Evolutionary conservation across 1,140 invertebrate genomes (phyloP), one percentile per base, ranked within the genome.

Genomic region (Trichogramma pretiosum): DNA sequence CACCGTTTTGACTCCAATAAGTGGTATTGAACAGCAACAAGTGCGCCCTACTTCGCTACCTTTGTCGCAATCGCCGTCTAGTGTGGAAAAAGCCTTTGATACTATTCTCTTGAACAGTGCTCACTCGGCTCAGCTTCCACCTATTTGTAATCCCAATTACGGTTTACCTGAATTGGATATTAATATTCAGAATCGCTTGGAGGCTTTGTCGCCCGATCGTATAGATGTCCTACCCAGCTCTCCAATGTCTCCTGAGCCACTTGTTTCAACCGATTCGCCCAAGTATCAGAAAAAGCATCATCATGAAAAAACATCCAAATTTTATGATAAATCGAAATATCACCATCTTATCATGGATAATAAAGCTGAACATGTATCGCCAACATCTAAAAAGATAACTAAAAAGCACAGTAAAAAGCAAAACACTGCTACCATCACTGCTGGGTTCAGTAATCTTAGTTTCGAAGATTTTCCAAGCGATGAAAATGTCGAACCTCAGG

Each of bases 401-500:
- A 52, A 56, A 0, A 68, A 67, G 14, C 43, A 48, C 0, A 71
- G 68, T 22, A 69, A 67, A 35, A 55, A 46, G 22, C 37, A 43
- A 14, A 44, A 35, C 1, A 44, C 45, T 17, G 43, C 54, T 0
- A 52, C 51, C 0, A 54, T 55, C 2, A 58, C 60, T 30, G 73
- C 72, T 3, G 83, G 83, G 3, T 84, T 87, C 52, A 83, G 79
- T 53, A 87, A 87, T 56, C 82, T 86, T 81, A 86, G 83, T 56
- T 87, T 87, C 54, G 84, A 86, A 62, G 84, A 87, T 63, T 83
- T 84, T 56, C 79, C 81, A 2, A 81, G 80, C 17, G 83, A 84
- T 52, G 80, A 84, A 44, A 73, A 73, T 24, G 62, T 68, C 14
- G 35, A 51, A 10, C 16, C 16, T 5, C 5, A 16, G 7, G 62